These are phyloP conservation scores for Theretra japonica DNA, from an alignment of 2,888 invertebrate genomes.

Conservation along the genomic window DNA sequence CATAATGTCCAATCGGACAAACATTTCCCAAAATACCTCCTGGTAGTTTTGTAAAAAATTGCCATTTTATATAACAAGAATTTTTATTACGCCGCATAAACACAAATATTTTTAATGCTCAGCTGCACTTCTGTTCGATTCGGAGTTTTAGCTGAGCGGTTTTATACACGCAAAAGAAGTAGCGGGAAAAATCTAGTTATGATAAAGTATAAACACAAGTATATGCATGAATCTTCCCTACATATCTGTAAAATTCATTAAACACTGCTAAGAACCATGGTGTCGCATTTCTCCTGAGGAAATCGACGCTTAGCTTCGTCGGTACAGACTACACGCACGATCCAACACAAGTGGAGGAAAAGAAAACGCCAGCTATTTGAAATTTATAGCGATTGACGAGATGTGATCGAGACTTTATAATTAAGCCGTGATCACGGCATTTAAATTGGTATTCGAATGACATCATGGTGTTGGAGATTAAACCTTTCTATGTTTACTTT, in stretches of 20 bases:
- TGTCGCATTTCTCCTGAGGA: neutral
- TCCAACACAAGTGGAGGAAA: neutral
- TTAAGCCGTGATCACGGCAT: neutral
- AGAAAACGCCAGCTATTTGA: conserved; percentile 2
- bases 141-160: too few relatives aligned
- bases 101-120: too few relatives aligned
- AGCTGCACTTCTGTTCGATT: too few relatives aligned
- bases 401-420: neutral
- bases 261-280: neutral
- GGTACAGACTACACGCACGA: neutral
- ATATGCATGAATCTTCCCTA: neutral
- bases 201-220: neutral
- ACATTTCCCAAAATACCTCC: too few relatives aligned
- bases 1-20: too few relatives aligned
- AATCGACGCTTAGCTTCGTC: neutral
- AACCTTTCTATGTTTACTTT: too few relatives aligned
- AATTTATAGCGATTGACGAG: neutral
- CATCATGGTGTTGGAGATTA: neutral
- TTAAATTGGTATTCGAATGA: neutral
- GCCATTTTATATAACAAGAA: too few relatives aligned
- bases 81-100: too few relatives aligned
- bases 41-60: too few relatives aligned
- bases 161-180: too few relatives aligned
- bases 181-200: too few relatives aligned
- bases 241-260: neutral